Evolutionary conservation across 2,888 invertebrate genomes (phyloP), one percentile per base, ranked within the genome.

Genomic region (Dione vanillae): DNA sequence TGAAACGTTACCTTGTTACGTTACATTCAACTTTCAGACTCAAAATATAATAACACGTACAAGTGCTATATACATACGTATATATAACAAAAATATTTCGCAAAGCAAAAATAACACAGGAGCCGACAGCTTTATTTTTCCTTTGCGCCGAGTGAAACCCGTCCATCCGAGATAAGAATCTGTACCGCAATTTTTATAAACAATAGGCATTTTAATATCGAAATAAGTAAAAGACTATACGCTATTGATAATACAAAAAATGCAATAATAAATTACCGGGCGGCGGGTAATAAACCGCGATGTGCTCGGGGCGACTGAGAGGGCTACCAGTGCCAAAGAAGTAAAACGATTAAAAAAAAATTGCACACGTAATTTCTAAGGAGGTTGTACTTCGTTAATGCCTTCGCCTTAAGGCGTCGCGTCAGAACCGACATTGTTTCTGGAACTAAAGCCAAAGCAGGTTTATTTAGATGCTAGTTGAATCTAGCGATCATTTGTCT

Each of bases 161-260:
- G 78, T 79, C 78, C 77, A 76, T 78, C 78, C 59, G 72, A 78
- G 92, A 92, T 92, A 90, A 85, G 80, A 85, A 92, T 92, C 92
- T 83, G 74, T 71, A 76, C 78, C 76, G 84, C 88, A 84, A 91
- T 91, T 91, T 92, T 92, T 92, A 91, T 91, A 91, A 92, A 93
- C 92, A 93, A 93, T 93, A 89, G 90, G 89, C 87, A 85, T 91
- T 93, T 91, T 92, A 91, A 91, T 92, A 90, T 88, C 85, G 84
- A 83, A 90, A 92, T 88, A 88, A 86, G 86, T 86, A 84, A 78
- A 89, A 89, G 86, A 88, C 82, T 83, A 82, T 83, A 82, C 84
- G 91, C 91, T 91, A 92, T 93, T 93, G 92, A 93, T 93, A 93
- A 92, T 92, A 88, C 89, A 92, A 93, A 92, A 93, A 92, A 92